Evolutionary conservation across 2,113 vertebrate species (phyloP), one percentile per base, ranked within the genome.

Genomic region (Centropristis striata): DNA sequence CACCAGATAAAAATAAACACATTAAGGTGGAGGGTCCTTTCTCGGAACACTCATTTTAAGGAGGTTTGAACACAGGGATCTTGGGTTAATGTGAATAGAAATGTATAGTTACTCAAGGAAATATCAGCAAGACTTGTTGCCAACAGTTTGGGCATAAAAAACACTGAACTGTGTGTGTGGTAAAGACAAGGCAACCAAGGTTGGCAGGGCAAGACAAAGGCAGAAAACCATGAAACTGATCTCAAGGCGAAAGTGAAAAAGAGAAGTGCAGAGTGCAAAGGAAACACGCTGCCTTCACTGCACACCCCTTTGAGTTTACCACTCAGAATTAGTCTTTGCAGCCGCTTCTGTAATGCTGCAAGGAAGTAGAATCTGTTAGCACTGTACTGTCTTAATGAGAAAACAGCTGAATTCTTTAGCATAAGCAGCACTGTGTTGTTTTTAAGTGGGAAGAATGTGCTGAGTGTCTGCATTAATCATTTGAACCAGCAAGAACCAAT

Each of bases 21-120:
- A 23, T 44, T 14, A 18, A 27, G 61, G 2, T 8, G 12, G n/a
- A 41, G 20, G 37, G 7, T 20, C 25, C 61, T 11, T 18, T 46
- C 20, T 37, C 20, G 9, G 14, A 25, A 1, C 15, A 37, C 25
- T 73, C 20, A 0, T 58, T 39, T 46, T 41, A 1, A 25, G 25
- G 39, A 46, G n/a, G 4, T 25, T n/a, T 32, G 4, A 64, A 55
- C 23, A 51, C 1, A 4, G 27, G 1, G 14, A 51, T 20, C 0
- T 46, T 67, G 47, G 42, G 47, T 61, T 68, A 67, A 55, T 28
- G 21, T 55, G 39, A 69, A 50, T 53, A 72, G 4, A 69, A 60
- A 67, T 50, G 60, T 41, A 71, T 55, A 28, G 6, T 36, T 37
- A 37, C 25, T 18, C 13, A 0, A 5, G 3, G 42, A 73, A 70